phyloP scores from a whole-genome alignment of 35 echinoderm and acorn worm genomes.

The Apostichopus californicus region DNA sequence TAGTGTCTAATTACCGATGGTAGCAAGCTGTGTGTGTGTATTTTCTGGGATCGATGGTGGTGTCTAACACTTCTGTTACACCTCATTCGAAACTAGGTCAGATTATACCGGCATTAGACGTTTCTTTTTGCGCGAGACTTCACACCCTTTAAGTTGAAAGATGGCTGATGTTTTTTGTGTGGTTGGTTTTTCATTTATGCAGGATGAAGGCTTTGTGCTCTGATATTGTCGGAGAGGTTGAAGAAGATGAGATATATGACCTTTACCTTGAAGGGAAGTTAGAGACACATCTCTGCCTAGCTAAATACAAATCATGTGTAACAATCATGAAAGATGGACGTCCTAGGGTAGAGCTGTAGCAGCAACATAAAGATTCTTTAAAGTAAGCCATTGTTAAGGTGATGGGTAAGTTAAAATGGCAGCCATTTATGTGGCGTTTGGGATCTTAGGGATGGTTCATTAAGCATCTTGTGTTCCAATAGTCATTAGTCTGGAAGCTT shows the following conservation, averaged over 20 bases:
- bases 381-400: background rate
- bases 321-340: background rate
- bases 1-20: no score
- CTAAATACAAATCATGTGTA: conserved; percentile 11
- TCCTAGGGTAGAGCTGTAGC: background rate
- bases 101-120: no score
- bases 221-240: conserved; percentile 74
- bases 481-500: background rate
- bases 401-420: background rate
- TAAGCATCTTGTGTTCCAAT: background rate
- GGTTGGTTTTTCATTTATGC: background rate
- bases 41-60: no score
- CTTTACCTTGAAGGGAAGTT: conserved; percentile 57
- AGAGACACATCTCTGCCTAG: conserved; percentile 50
- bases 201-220: conserved; percentile 77
- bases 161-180: background rate
- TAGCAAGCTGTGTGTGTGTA: no score
- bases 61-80: no score
- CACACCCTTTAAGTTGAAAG: no score
- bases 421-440: background rate
- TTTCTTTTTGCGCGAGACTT: no score
- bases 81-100: no score
- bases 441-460: background rate
- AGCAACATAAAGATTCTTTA: background rate
- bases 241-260: conserved; percentile 78